Evolutionary conservation across 2,113 vertebrate genomes (phyloP).

Genomic region (Etheostoma cragini): DNA sequence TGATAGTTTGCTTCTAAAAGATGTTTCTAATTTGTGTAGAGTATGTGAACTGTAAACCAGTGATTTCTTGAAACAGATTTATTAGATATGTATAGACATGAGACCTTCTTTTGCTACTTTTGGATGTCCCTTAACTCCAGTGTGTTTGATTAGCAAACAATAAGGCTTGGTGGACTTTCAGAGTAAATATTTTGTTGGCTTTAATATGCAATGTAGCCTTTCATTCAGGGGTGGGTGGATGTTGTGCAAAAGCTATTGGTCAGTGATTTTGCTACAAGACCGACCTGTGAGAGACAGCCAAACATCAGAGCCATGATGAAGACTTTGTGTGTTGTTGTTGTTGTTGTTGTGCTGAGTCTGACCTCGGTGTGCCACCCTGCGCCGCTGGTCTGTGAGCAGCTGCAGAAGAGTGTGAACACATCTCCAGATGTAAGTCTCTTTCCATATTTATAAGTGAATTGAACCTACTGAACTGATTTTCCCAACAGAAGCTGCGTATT

Average conservation of each 20-base stretch:
- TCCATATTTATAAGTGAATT: neutral
- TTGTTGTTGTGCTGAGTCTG: slow-evolving; percentile 45
- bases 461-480: neutral
- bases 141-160: slow-evolving; percentile 41
- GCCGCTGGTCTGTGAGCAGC: slow-evolving; percentile 40
- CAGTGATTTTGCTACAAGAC: slow-evolving; percentile 15
- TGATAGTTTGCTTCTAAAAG: no score
- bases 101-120: no score
- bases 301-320: slow-evolving; percentile 41
- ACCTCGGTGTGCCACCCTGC: slow-evolving; percentile 40
- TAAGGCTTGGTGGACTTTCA: fast-evolving
- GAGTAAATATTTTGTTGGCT: neutral
- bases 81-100: no score
- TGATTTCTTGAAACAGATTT: no score
- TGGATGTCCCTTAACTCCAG: neutral
- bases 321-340: slow-evolving; percentile 40
- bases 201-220: neutral
- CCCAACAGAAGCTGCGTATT: no score
- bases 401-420: slow-evolving; percentile 28
- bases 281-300: neutral
- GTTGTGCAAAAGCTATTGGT: slow-evolving; percentile 32
- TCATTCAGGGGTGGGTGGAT: neutral
- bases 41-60: no score
- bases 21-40: no score
- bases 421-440: slow-evolving; percentile 38